Conservation (phyloP, 2,113 vertebrate species). For the Bambusicola thoracicus region DNA sequence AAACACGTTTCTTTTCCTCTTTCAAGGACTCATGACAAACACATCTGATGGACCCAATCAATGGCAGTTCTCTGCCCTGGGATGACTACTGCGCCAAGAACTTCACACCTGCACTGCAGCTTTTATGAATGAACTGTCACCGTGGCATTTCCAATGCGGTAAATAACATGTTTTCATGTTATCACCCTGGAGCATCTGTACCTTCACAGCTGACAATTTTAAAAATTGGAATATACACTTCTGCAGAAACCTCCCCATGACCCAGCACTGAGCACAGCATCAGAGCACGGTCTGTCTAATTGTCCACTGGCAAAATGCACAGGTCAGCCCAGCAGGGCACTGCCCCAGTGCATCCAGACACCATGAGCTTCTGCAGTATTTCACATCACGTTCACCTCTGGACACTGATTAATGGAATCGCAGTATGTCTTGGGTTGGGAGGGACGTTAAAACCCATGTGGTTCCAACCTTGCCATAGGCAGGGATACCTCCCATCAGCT, state of each 20-base stretch:
- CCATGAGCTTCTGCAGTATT: fast-evolving
- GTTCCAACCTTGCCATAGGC: background rate
- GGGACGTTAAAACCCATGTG: background rate
- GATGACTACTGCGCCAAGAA: background rate
- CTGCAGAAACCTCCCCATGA: background rate
- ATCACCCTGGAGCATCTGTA: background rate
- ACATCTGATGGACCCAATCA: background rate
- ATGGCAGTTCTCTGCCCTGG: background rate
- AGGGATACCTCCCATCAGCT: too few species aligned
- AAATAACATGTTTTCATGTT: background rate
- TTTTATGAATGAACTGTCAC: background rate
- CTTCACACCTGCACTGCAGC: background rate
- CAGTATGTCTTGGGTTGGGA: background rate
- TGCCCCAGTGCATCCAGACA: background rate
- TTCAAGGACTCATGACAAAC: fast-evolving
- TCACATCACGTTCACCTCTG: background rate
- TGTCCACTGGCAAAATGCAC: background rate
- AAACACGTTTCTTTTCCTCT: background rate
- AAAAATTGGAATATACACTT: background rate
- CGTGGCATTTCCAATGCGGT: background rate
- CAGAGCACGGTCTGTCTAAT: background rate
- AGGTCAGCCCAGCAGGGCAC: background rate
- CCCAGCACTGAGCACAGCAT: background rate
- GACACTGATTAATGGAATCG: background rate
- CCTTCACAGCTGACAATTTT: background rate